Conservation (phyloP, 2,113 vertebrate species). For the Alectura lathami region DNA sequence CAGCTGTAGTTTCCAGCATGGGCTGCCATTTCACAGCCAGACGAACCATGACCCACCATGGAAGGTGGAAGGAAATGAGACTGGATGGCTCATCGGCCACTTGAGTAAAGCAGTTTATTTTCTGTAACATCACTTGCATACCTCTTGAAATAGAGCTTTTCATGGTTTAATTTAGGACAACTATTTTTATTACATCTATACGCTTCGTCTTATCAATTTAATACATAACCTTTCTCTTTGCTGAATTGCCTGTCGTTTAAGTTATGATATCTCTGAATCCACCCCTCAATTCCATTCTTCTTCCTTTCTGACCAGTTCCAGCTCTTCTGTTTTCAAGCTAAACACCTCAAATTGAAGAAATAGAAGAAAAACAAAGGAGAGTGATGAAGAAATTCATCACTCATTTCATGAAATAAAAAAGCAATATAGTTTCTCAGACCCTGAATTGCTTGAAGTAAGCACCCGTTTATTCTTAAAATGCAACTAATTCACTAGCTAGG, state of each 20-base stretch:
- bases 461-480: not conserved
- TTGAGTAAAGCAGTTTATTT: slow-evolving; percentile 1
- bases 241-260: not conserved
- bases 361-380: not conserved
- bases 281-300: not conserved
- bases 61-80: not conserved
- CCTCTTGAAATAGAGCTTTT: not conserved
- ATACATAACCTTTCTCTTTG: not conserved
- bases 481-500: slow-evolving; percentile 21
- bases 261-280: not conserved
- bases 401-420: not conserved
- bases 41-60: not conserved
- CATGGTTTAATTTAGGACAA: not conserved
- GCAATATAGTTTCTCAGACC: not conserved
- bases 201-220: not conserved
- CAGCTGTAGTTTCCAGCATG: not conserved
- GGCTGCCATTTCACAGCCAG: not conserved
- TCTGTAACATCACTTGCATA: not conserved
- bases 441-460: not conserved
- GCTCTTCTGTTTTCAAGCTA: not conserved
- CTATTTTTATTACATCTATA: not conserved
- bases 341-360: not conserved
- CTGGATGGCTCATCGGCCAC: not conserved
- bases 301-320: not conserved
- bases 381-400: not conserved